Base-by-base conservation (phyloP, 2,797 vertebrate genomes). In the Platalea minor region DNA sequence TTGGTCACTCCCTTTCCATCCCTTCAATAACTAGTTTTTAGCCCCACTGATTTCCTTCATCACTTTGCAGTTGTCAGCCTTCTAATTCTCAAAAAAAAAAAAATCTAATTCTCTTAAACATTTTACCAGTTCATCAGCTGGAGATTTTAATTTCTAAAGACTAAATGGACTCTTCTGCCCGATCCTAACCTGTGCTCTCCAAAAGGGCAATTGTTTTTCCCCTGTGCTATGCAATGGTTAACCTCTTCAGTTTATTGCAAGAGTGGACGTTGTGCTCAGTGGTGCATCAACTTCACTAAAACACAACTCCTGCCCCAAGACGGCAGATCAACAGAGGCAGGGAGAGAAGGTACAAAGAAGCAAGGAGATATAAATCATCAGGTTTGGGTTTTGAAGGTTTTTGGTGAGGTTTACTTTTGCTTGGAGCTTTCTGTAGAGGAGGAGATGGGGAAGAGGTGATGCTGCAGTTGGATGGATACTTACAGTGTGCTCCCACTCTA, bases 151-250 rank as follows among this genome's bases (percentile, higher is more conserved):
- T 39, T 68, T 54, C 39, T 46, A 16, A 73, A 56, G 5, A 33
- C 11, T 14, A 59, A 10, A 57, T 0, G 3, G 35, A 50, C 4
- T 64, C 2, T 0, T 13, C 19, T 0, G 6, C 8, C n/a, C 0
- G 3, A 25, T 35, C 60, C 69, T 43, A 61, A 60, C 26, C 50
- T 9, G 7, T 5, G 57, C 46, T 41, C 51, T 83, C 9, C 23
- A 11, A 85, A 25, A 37, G 20, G 13, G 43, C 46, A 10, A 4
- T 46, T 43, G 6, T 5, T 64, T 10, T 53, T 8, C 6, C 13
- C 39, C 48, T 11, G 29, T 46, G 53, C n/a, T 24, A 17, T 16
- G n/a, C 45, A 37, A 10, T 24, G 4, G 26, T 16, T 41, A 61
- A 46, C 15, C 11, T 4, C 1, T 8, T 33, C 65, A 5, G 20